Evolutionary conservation across 64 coral and sea anemone genomes (phyloP).

Genomic region (Pachyseris speciosa): DNA sequence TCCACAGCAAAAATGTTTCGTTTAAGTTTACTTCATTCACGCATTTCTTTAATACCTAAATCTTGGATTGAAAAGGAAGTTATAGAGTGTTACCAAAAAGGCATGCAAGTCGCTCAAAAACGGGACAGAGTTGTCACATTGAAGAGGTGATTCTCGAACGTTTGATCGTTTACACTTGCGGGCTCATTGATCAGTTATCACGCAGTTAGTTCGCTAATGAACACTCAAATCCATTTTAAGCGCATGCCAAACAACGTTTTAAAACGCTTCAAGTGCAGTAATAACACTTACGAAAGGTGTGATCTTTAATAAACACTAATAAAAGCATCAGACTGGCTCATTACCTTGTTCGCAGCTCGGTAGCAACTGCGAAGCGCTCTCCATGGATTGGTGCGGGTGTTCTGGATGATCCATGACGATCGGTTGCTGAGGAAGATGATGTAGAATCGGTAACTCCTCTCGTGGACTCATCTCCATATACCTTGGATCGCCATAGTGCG

Average conservation of each 20-base stretch:
- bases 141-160: neutral
- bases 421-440: slow-evolving; percentile 61
- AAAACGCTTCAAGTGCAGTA: slow-evolving; percentile 2
- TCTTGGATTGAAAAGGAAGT: neutral
- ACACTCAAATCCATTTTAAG: neutral
- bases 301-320: slow-evolving; percentile 69
- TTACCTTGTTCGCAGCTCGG: slow-evolving; percentile 76
- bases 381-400: slow-evolving; percentile 20
- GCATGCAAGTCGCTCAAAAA: too few species aligned
- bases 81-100: neutral
- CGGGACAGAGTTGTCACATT: too few species aligned
- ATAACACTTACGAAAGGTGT: slow-evolving; percentile 66
- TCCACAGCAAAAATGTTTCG: neutral
- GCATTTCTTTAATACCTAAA: neutral
- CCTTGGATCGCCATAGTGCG: slow-evolving; percentile 47
- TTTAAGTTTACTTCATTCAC: too few species aligned
- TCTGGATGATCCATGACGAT: slow-evolving; percentile 19
- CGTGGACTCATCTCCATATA: slow-evolving; percentile 45
- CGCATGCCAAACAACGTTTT: slow-evolving; percentile 2
- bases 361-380: slow-evolving; percentile 5
- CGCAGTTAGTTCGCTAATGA: neutral
- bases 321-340: slow-evolving; percentile 36
- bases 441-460: slow-evolving; percentile 25
- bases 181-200: neutral
- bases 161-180: slow-evolving; percentile 1